A percentile compares a stretch with the other conserved stretches of the same genome.
Conservation (phyloP, 2,888 invertebrate genomes). For the Asteroscopus sphinx region DNA sequence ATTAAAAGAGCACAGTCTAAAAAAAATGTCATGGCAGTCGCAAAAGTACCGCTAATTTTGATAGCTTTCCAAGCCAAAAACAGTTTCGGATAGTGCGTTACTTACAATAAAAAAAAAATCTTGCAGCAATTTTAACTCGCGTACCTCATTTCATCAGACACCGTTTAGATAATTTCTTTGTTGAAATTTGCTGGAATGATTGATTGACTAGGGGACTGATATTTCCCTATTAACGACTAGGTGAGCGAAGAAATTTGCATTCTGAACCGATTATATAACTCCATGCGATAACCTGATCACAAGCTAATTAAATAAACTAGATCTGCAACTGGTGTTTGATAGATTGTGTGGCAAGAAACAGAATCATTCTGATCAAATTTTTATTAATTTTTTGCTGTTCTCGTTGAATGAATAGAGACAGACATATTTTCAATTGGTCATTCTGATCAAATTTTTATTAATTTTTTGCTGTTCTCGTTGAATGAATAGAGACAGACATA, state of each 20-base stretch:
- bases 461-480: slow-evolving; percentile 43
- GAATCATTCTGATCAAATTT: slow-evolving; percentile 47
- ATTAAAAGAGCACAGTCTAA: slow-evolving; percentile 17
- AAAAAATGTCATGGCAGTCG: slow-evolving; percentile 37
- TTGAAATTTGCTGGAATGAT: slow-evolving; percentile 49
- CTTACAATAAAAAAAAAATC: slow-evolving; percentile 21
- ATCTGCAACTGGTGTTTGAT: slow-evolving; percentile 63
- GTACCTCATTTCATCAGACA: slow-evolving; percentile 7
- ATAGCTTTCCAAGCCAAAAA: too few relatives aligned
- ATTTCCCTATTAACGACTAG: slow-evolving; percentile 54
- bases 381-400: slow-evolving; percentile 45
- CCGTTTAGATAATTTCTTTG: slow-evolving; percentile 20
- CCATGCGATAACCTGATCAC: slow-evolving; percentile 46
- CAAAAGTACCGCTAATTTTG: slow-evolving; percentile 32
- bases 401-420: slow-evolving; percentile 51
- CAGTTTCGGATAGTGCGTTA: slow-evolving; percentile 13
- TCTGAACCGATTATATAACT: slow-evolving; percentile 57
- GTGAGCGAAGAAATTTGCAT: slow-evolving; percentile 52
- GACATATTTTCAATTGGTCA: slow-evolving; percentile 47
- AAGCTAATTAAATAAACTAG: slow-evolving; percentile 55
- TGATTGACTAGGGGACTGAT: slow-evolving; percentile 49
- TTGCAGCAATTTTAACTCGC: slow-evolving; percentile 16
- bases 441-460: slow-evolving; percentile 50
- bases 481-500: slow-evolving; percentile 49
- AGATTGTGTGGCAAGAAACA: slow-evolving; percentile 57